Evolutionary conservation across 1,140 invertebrate species (phyloP), one percentile per base, ranked within the genome.

Genomic region (Charaxes varanes): DNA sequence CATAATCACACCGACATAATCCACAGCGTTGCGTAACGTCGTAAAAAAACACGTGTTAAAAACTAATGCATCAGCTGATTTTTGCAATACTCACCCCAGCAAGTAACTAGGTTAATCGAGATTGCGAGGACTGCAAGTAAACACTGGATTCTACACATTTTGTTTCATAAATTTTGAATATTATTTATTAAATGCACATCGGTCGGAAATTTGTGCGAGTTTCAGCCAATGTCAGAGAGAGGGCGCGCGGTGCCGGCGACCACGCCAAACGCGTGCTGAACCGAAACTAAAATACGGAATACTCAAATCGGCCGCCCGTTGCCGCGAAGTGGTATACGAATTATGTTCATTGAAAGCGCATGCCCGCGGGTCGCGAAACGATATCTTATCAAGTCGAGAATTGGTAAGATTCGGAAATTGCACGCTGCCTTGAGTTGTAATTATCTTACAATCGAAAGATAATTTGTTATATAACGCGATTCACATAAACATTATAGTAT

Each of bases 41-140:
- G 38, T 58, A 68, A 70, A 70, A 68, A 67, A 59, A 53, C 77
- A 77, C 74, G 72, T 79, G 73, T 61, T 62, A 27, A 55, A 52
- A 53, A 60, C 40, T 69, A 53, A 47, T 31, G 30, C 42, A 73
- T 76, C 73, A 78, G 73, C 72, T 77, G 70, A 78, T 77, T 69
- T 61, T 55, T 47, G 41, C 38, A 43, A 62, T 64, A 81, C 77
- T 74, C 41, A 78, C 77, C 77, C 77, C 77, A 81, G 4, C 69
- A 74, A 28, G 62, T 54, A 36, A 57, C 70, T 37, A 66, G 28
- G 47, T 57, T 54, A 30, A 71, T 40, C 16, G 50, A 56, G 17
- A 77, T 35, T 17, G 59, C 47, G 22, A 66, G 30, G 21, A 68
- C 46, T 24, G 62, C 58, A 21, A 81, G 41, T n/a, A 71, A 46